Evolutionary conservation across 2,113 vertebrate genomes (phyloP).

Genomic region (Danionella cerebrum): DNA sequence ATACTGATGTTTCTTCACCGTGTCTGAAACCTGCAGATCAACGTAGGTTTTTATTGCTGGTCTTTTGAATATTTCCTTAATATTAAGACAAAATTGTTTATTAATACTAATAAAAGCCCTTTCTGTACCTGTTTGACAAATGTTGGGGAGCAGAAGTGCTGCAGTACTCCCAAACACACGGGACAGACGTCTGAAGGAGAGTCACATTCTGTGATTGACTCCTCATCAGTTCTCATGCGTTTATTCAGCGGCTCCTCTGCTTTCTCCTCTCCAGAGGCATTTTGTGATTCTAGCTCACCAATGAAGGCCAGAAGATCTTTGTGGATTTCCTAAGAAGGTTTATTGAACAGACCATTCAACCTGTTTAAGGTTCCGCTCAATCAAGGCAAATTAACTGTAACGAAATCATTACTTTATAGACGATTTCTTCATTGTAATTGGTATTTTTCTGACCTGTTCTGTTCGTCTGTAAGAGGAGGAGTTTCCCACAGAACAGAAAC

Average conservation of each 20-base stretch:
- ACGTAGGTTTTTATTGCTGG: too few species aligned
- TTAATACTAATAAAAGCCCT: too few species aligned
- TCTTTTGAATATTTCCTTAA: too few species aligned
- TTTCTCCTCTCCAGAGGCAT: slow-evolving; percentile 30
- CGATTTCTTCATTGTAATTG: too few species aligned
- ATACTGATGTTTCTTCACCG: slow-evolving; percentile 71
- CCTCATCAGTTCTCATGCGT: slow-evolving; percentile 64
- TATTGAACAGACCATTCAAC: background rate
- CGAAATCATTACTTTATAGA: too few species aligned
- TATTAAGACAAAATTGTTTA: too few species aligned
- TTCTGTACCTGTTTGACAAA: slow-evolving; percentile 78
- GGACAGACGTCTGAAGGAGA: slow-evolving; percentile 61
- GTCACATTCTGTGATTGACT: background rate
- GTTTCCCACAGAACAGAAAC: slow-evolving; percentile 80
- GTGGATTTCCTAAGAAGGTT: slow-evolving; percentile 65
- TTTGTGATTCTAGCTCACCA: slow-evolving; percentile 35
- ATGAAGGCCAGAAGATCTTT: slow-evolving; percentile 70
- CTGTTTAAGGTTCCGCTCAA: too few species aligned
- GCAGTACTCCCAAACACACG: slow-evolving; percentile 84
- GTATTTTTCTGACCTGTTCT: slow-evolving; percentile 54
- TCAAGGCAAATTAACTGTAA: too few species aligned
- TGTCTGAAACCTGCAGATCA: slow-evolving; percentile 74
- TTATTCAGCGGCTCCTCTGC: slow-evolving; percentile 69
- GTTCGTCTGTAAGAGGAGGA: slow-evolving; percentile 69
- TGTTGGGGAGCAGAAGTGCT: slow-evolving; percentile 69